Evolutionary conservation across 2,797 vertebrate genomes (phyloP).

Genomic region (Notolabrus celidotus): DNA sequence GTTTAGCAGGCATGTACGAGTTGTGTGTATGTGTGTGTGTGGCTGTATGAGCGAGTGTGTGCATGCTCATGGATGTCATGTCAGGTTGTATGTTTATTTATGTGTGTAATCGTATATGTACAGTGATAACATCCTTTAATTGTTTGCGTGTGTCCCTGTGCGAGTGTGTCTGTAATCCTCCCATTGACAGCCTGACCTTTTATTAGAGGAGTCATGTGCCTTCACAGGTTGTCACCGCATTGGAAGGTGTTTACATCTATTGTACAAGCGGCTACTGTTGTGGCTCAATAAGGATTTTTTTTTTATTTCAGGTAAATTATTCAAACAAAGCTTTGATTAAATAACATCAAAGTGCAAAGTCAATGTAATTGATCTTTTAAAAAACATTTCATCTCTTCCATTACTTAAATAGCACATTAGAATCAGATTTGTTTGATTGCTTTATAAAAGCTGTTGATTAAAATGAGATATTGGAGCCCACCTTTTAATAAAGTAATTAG

Average conservation of each 20-base stretch:
- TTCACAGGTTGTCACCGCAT: constrained; percentile 35
- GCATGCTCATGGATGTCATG: constrained; percentile 61
- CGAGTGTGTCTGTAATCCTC: constrained; percentile 23
- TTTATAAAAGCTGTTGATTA: constrained; percentile 68
- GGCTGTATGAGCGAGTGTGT: constrained; percentile 36
- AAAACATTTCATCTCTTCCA: constrained; percentile 3
- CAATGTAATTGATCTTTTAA: constrained; percentile 9
- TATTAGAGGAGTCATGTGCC: constrained; percentile 53
- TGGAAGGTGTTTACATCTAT: constrained; percentile 26
- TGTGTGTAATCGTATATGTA: constrained; percentile 68
- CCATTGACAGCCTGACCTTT: constrained; percentile 53
- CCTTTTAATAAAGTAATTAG: constrained; percentile 57
- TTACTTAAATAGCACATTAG: constrained; percentile 41
- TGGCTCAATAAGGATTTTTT: not conserved
- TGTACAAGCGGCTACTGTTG: not conserved
- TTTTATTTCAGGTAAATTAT: not conserved
- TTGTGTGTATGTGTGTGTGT: constrained; percentile 24
- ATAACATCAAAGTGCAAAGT: not conserved
- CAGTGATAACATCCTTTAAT: constrained; percentile 64
- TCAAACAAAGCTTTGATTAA: not conserved
- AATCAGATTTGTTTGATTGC: constrained; percentile 61
- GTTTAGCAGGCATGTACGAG: constrained; percentile 82
- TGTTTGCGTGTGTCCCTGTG: constrained; percentile 53
- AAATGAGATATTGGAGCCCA: constrained; percentile 47
- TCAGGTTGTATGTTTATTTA: constrained; percentile 74